Conservation (phyloP, 1,140 invertebrate genomes). For the Lutraria rhynchaena region DNA sequence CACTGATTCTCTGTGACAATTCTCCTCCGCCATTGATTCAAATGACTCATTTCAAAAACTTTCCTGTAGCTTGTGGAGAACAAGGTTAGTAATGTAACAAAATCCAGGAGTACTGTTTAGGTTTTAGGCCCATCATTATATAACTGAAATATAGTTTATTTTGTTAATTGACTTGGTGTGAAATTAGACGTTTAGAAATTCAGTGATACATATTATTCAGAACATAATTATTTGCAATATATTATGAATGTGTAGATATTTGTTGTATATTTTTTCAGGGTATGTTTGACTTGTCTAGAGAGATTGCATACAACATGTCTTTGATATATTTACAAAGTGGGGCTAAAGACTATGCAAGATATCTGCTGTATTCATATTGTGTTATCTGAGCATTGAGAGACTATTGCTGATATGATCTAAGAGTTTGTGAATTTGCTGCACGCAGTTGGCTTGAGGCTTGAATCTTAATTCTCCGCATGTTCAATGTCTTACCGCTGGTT, state of each 20-base stretch:
- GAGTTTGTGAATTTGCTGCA: no score
- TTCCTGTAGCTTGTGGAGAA: no score
- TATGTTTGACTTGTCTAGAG: conserved; percentile 70
- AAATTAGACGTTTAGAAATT: neutral
- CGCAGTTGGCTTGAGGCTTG: no score
- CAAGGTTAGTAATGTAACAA: no score
- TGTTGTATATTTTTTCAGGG: conserved; percentile 54
- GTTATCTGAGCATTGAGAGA: conserved; percentile 79
- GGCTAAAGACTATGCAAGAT: conserved; percentile 77
- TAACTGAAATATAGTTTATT: neutral
- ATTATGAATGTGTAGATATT: neutral
- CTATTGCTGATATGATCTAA: no score
- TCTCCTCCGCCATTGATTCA: no score
- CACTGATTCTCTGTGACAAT: no score
- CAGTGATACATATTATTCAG: neutral
- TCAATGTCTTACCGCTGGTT: no score
- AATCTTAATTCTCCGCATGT: no score
- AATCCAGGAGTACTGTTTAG: neutral
- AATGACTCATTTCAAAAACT: no score
- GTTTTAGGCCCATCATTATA: neutral
- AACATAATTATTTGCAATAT: neutral
- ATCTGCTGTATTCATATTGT: conserved; percentile 79
- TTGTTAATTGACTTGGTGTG: neutral
- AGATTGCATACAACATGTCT: conserved; percentile 81
- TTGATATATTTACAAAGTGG: conserved; percentile 80